Percentiles rank a stretch among this genome's conserved stretches.
phyloP scores from a whole-genome alignment of 2,888 invertebrate species.

The Pristionchus mayeri region DNA sequence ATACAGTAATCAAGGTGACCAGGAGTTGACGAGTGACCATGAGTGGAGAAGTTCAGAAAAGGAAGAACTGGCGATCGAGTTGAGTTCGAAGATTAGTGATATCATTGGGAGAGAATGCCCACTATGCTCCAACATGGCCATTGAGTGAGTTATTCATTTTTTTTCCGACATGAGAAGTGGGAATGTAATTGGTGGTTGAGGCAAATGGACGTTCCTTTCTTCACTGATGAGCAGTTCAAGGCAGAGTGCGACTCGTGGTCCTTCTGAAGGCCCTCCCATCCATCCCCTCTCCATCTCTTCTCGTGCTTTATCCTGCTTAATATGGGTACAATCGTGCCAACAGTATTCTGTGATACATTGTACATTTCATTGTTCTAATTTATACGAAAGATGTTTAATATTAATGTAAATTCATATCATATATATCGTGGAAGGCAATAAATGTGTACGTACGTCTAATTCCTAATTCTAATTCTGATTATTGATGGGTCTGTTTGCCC shows the following conservation, averaged over 20 bases:
- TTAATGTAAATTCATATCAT: neutral
- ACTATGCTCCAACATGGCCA: constrained; percentile 69
- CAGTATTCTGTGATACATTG: constrained; percentile 38
- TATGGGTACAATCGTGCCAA: neutral
- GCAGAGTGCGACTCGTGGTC: constrained; percentile 64
- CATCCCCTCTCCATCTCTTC: neutral
- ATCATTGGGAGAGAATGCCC: constrained; percentile 68
- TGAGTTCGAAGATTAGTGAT: constrained; percentile 55
- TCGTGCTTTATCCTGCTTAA: neutral
- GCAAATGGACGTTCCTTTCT: constrained; percentile 65
- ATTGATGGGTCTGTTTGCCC: neutral
- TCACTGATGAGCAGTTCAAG: constrained; percentile 64
- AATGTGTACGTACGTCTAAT: neutral
- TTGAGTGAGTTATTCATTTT: constrained; percentile 56
- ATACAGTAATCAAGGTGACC: neutral
- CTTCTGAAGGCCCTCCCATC: neutral
- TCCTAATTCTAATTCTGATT: neutral
- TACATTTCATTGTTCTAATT: constrained; percentile 1
- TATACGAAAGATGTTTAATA: constrained; percentile 3
- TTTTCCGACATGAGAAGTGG: no score
- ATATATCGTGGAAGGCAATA: neutral
- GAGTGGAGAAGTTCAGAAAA: constrained; percentile 47
- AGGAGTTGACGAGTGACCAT: neutral
- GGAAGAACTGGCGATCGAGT: constrained; percentile 53
- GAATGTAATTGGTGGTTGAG: no score